Percentiles rank a stretch among this genome's conserved stretches.
Evolutionary conservation across 2,797 vertebrate species (phyloP).

Genomic region (Melanotaenia boesemani): DNA sequence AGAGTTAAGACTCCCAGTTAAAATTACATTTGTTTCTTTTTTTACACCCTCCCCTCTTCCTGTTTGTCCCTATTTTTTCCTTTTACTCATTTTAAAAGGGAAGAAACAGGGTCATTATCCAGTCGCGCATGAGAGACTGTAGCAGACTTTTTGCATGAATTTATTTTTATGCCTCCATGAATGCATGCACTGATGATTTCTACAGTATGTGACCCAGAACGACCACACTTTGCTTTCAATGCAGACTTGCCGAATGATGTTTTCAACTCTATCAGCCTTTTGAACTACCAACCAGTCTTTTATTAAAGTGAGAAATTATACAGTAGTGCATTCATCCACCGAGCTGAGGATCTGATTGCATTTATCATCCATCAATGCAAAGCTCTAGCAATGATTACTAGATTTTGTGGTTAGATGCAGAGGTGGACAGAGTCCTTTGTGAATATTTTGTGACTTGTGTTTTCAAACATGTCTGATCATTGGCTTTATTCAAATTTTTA

Average conservation of each 20-base stretch:
- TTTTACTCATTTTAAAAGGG: background rate
- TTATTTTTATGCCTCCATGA: conserved; percentile 11
- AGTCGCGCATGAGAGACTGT: background rate
- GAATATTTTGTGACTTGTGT: background rate
- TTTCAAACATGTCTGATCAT: background rate
- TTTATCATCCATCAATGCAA: conserved; percentile 18
- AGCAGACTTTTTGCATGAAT: conserved; percentile 1
- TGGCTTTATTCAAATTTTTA: background rate
- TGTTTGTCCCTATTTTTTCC: background rate
- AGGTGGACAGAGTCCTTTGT: background rate
- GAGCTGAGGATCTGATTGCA: conserved; percentile 3
- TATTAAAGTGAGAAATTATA: conserved; percentile 24
- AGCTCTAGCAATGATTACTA: background rate
- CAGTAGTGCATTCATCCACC: conserved; percentile 1
- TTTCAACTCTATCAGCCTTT: background rate
- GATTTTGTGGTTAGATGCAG: background rate
- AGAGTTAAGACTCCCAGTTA: conserved; percentile 62
- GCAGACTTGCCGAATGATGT: background rate
- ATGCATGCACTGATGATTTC: background rate
- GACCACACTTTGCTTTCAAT: background rate
- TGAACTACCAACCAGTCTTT: conserved; percentile 16
- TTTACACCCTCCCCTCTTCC: conserved; percentile 21
- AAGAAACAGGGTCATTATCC: background rate
- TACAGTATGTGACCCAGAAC: background rate
- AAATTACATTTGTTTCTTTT: conserved; percentile 47